phyloP scores from a whole-genome alignment of 2,888 invertebrate species.

The Aleiodes leptofemur region DNA sequence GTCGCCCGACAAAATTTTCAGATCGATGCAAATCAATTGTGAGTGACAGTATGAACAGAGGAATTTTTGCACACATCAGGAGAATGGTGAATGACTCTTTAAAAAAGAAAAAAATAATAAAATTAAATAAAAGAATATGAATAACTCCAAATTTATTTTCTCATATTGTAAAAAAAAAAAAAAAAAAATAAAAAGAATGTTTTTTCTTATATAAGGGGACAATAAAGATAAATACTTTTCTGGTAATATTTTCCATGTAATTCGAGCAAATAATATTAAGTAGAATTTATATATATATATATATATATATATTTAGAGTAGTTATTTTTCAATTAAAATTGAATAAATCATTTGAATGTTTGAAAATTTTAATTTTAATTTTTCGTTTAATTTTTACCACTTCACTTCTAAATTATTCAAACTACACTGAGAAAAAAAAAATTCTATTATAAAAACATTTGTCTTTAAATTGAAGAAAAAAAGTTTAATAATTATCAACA shows the following conservation, averaged over 20 bases:
- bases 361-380: too few species aligned
- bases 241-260: constrained; percentile 49
- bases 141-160: constrained; percentile 34
- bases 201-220: constrained; percentile 66
- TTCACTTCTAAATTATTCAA: too few species aligned
- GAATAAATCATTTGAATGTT: too few species aligned
- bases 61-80: too few species aligned
- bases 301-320: too few species aligned
- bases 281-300: too few species aligned
- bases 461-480: too few species aligned
- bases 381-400: too few species aligned
- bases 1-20: constrained; percentile 72
- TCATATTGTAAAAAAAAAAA: constrained; percentile 33
- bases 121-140: constrained; percentile 25
- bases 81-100: neutral
- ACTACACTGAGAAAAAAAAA: too few species aligned
- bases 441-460: too few species aligned
- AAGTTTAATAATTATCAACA: too few species aligned
- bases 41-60: constrained; percentile 28
- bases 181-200: constrained; percentile 52
- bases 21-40: constrained; percentile 59
- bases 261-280: constrained; percentile 10
- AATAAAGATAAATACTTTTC: constrained; percentile 66
- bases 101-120: neutral
- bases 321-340: too few species aligned